Percentiles rank a stretch among this genome's conserved stretches.
phyloP scores from a whole-genome alignment of 1,140 invertebrate genomes.

The Drosophila sp. region DNA sequence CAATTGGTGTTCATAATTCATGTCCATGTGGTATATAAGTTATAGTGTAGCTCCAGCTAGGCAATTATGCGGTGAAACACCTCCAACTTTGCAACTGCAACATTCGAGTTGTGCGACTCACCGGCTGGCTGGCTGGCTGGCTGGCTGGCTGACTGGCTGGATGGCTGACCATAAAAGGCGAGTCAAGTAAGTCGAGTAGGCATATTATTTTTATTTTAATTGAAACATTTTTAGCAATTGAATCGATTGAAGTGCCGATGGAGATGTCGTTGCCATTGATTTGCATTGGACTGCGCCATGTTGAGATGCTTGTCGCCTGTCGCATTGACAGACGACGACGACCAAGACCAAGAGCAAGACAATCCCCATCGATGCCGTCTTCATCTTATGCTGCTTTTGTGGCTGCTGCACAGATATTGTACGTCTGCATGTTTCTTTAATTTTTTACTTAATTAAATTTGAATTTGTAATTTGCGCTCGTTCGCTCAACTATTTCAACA shows the following conservation, averaged over 20 bases:
- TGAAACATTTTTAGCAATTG: constrained; percentile 73
- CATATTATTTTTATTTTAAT: constrained; percentile 77
- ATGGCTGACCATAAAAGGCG: constrained; percentile 62
- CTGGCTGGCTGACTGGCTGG: background rate
- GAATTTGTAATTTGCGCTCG: constrained; percentile 78
- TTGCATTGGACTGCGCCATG: constrained; percentile 65
- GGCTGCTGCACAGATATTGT: constrained; percentile 50
- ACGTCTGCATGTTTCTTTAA: constrained; percentile 79
- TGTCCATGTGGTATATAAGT: constrained; percentile 52
- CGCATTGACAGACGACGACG: constrained; percentile 68
- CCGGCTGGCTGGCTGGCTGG: background rate
- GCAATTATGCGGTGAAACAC: constrained; percentile 65
- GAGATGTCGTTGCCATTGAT: constrained; percentile 65
- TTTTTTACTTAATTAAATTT: constrained; percentile 82
- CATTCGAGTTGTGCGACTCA: background rate
- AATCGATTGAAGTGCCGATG: constrained; percentile 72
- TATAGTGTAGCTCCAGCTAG: constrained; percentile 38
- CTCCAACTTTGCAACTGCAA: constrained; percentile 34
- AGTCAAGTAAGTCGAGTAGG: constrained; percentile 53
- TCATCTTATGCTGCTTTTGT: background rate
- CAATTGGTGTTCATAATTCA: constrained; percentile 73
- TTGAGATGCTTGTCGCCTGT: constrained; percentile 75
- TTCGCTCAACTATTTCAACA: constrained; percentile 64
- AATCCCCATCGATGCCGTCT: constrained; percentile 7
- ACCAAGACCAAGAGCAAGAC: background rate